Base-by-base conservation (phyloP, 2,797 vertebrate genomes). In the Ispidina lecontei region DNA sequence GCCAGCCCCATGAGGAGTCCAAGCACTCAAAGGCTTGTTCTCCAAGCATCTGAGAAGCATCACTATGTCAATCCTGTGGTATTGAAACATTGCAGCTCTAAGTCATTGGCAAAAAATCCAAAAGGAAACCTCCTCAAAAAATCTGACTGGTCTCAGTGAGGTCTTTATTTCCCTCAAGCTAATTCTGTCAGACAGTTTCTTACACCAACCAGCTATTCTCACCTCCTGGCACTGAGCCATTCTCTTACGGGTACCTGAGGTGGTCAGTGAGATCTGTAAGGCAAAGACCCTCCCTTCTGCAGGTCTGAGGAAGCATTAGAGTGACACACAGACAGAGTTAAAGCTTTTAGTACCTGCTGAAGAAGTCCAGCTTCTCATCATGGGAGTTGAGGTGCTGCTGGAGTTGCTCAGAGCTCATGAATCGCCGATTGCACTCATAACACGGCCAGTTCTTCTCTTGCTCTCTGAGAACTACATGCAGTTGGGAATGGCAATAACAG, bases 391-490 rank as follows among this genome's bases (percentile, higher is more conserved):
- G 98, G 91, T 99, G 99, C 80, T 99, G 99, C 93, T 99, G 99
- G 54, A 99, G 98, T 63, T 99, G 99, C 87, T 99, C 99, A 0
- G 99, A 99, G 97, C 98, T 99, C 97, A 99, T 97, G 79, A 99
- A 99, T 29, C 99, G 99, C 3, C 99, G 98, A 93, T 98, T 99
- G 78, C 99, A 99, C 91, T 99, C 99, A 1, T 99, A 99, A 92
- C 99, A 99, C 0, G 99, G 99, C 99, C 99, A 99, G 93, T 99
- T 99, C 98, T 99, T 99, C 97, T 99, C 99, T 89, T 99, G 99
- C 58, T 99, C 99, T 83, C 99, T 97, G 68, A 99, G 98, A 70
- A 99, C 99, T 99, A 89, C 6, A 31, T 72, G 65, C 92, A 93
- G 41, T 92, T 7, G 80, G 84, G 96, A 95, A 84, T 26, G 59